These are phyloP conservation scores for Eulemur rufifrons DNA, from an alignment of 2,113 vertebrate genomes.

Conservation along the genomic window DNA sequence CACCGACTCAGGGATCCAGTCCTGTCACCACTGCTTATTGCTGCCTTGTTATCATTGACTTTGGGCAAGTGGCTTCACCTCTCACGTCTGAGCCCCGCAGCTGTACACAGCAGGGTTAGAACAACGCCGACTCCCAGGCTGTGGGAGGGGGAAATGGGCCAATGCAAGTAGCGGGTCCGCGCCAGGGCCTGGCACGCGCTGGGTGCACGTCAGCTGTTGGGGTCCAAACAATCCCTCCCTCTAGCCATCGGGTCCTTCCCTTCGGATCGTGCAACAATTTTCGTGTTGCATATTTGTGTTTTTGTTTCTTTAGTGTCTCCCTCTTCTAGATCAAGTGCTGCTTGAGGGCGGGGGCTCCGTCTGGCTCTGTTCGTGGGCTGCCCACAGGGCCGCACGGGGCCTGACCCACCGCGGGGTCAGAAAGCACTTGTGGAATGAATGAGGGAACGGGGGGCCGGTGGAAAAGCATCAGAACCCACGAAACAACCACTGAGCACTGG, in stretches of 20 bases:
- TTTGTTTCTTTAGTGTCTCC: neutral
- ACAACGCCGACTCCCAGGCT: neutral
- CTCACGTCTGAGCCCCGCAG: neutral
- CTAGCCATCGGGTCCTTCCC: rapidly evolving
- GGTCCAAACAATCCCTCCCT: neutral
- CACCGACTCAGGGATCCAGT: neutral
- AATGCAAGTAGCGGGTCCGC: rapidly evolving
- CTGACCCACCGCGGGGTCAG: neutral
- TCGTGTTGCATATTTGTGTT: neutral
- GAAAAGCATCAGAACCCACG: neutral
- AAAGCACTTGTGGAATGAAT: neutral
- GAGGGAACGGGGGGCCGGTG: neutral
- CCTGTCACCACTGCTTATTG: neutral
- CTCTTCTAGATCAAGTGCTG: neutral
- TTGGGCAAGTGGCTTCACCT: neutral
- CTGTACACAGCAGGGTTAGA: neutral
- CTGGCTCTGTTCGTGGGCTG: neutral
- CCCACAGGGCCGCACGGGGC: rapidly evolving
- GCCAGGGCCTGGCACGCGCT: rapidly evolving
- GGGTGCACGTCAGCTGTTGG: neutral
- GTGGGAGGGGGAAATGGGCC: neutral
- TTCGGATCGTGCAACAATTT: rapidly evolving
- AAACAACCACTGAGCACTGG: neutral
- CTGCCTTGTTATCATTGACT: neutral
- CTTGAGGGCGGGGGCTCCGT: neutral